Evolutionary conservation across 1,140 invertebrate genomes (phyloP).

Genomic region (Papilio dardanus): DNA sequence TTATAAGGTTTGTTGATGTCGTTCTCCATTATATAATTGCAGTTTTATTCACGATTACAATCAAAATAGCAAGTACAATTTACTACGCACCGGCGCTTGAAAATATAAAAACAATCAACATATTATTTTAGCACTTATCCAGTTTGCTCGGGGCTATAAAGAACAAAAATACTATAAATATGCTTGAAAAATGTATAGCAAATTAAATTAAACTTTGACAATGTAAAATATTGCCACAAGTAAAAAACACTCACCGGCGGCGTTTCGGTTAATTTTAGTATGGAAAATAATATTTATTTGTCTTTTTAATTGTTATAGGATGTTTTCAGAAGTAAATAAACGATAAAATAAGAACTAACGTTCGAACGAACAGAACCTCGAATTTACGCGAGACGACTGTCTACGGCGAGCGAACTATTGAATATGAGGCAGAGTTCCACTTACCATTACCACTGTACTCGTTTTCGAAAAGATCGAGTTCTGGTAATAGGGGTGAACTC

Average conservation of each 20-base stretch:
- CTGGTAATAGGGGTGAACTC: neutral
- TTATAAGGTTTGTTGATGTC: constrained; percentile 80
- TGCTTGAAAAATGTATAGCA: neutral
- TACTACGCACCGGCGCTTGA: neutral
- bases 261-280: neutral
- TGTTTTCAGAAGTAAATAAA: neutral
- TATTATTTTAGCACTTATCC: constrained; percentile 17
- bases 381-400: constrained; percentile 17
- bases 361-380: neutral
- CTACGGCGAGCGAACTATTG: constrained; percentile 20
- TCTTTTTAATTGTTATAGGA: neutral
- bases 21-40: constrained; percentile 71
- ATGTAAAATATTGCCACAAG: constrained; percentile 48
- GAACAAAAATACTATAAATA: constrained; percentile 19
- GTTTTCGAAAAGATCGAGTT: constrained; percentile 19
- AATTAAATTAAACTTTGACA: constrained; percentile 43
- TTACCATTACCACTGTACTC: constrained; percentile 11
- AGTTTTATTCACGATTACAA: constrained; percentile 19
- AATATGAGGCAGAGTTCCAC: constrained; percentile 11
- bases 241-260: constrained; percentile 37
- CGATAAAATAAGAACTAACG: neutral
- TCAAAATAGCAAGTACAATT: neutral
- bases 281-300: neutral
- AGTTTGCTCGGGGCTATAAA: neutral
- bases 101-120: constrained; percentile 28